Percentiles rank a stretch among this genome's conserved stretches.
These are phyloP conservation scores for Callimorpha dominula DNA, from an alignment of 2,888 invertebrate species.

Conservation along the genomic window DNA sequence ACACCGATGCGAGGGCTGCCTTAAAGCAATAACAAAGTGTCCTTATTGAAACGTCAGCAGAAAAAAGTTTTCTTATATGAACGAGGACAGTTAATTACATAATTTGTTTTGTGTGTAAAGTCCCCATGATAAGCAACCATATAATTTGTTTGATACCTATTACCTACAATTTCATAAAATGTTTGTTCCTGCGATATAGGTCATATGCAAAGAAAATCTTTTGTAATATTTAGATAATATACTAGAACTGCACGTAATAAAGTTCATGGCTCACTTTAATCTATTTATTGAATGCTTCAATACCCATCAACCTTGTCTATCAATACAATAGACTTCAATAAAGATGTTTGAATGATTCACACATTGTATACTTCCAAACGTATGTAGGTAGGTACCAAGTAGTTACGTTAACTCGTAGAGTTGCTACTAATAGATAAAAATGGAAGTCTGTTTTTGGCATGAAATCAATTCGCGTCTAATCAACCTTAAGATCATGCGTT, in stretches of 20 bases:
- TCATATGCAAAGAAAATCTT: neutral
- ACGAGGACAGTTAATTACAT: too few relatives aligned
- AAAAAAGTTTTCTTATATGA: neutral
- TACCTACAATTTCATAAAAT: neutral
- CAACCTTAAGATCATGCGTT: neutral
- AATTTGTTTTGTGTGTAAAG: too few relatives aligned
- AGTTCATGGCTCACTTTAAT: neutral
- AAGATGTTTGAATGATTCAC: neutral
- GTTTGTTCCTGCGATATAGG: neutral
- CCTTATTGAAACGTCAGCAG: neutral
- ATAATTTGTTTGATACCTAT: neutral
- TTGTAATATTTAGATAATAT: neutral
- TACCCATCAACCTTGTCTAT: neutral
- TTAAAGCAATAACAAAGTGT: too few relatives aligned
- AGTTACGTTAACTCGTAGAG: neutral
- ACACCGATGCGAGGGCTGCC: neutral
- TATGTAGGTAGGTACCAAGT: neutral
- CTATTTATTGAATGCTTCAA: neutral
- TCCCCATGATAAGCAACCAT: neutral
- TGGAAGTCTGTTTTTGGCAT: slow-evolving; percentile 4
- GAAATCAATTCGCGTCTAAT: slow-evolving; percentile 8
- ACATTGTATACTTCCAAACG: neutral
- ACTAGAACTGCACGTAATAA: neutral
- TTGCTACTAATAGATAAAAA: too few relatives aligned
- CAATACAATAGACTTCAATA: neutral